Percentiles rank a stretch among this genome's conserved stretches.
phyloP scores from a whole-genome alignment of 2,888 invertebrate genomes.

The Alloplasta piceator region DNA sequence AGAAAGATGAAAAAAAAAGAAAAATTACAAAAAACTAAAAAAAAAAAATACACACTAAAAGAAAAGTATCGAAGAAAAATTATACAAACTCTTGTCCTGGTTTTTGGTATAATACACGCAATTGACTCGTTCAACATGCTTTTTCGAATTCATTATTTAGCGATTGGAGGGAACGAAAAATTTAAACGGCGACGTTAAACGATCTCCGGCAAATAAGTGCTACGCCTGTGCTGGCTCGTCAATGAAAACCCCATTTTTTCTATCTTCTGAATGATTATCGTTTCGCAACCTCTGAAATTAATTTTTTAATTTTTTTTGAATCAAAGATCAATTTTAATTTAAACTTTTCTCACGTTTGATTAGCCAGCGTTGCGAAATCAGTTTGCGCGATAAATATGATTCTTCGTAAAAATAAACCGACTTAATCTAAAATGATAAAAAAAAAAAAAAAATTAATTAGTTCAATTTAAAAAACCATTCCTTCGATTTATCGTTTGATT shows the following conservation, averaged over 20 bases:
- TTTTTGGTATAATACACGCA: conserved; percentile 79
- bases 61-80: conserved; percentile 61
- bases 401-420: too few species aligned
- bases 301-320: too few species aligned
- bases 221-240: neutral
- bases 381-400: too few species aligned
- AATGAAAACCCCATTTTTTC: neutral
- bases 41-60: conserved; percentile 36
- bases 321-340: too few species aligned
- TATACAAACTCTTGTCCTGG: conserved; percentile 73
- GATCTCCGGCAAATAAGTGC: neutral
- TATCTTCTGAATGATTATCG: neutral
- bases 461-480: too few species aligned
- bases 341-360: too few species aligned
- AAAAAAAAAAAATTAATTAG: too few species aligned
- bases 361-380: too few species aligned
- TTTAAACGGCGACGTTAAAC: conserved; percentile 30
- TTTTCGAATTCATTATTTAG: conserved; percentile 70
- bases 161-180: conserved; percentile 10
- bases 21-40: conserved; percentile 63
- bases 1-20: conserved; percentile 42
- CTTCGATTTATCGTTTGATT: too few species aligned
- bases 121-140: conserved; percentile 77
- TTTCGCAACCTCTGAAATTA: too few species aligned
- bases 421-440: too few species aligned